Evolutionary conservation across 2,113 vertebrate genomes (phyloP), one percentile per base, ranked within the genome.

Genomic region (Corythoichthys haematopterus): DNA sequence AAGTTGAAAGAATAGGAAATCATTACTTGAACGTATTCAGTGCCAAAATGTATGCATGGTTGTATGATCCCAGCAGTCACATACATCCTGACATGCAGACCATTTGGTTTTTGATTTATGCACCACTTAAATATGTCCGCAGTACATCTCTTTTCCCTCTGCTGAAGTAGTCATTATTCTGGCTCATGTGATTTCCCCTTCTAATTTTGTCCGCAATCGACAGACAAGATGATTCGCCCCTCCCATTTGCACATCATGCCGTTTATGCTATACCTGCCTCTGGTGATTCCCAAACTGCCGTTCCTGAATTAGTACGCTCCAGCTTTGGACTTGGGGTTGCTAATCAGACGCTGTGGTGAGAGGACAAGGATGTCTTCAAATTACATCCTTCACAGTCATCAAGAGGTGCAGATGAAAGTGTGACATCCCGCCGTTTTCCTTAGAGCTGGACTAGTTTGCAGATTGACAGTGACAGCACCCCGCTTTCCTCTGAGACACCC

Each of bases 341-440:
- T 91, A 91, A 91, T 91, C 87, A 90, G 82, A 74, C 70, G 74
- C 77, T 78, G 85, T 75, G 78, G 72, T 73, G 82, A 83, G 76
- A 84, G 67, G 69, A 82, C 75, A 84, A 81, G 76, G 78, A 81
- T 65, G 73, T 81, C 84, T 88, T 91, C 87, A 91, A 89, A 90
- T 89, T 87, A 89, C 87, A 91, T 86, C 85, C 83, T 88, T 86
- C 78, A 78, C 77, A 89, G 85, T 89, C 89, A 88, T 90, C 83
- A 82, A 85, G 88, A 87, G 88, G 85, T 79, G 78, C 75, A 91
- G 81, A 89, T 91, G 82, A 91, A 91, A 91, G 89, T 79, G 76
- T 76, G 86, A 88, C 71, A 15, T 88, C 87, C 87, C 10, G 72
- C 57, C 77, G 74, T 75, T 86, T 84, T 81, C 83, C 83, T 81